Base-by-base conservation (phyloP, 2,113 vertebrate species). In the Mionectes macconnelli region DNA sequence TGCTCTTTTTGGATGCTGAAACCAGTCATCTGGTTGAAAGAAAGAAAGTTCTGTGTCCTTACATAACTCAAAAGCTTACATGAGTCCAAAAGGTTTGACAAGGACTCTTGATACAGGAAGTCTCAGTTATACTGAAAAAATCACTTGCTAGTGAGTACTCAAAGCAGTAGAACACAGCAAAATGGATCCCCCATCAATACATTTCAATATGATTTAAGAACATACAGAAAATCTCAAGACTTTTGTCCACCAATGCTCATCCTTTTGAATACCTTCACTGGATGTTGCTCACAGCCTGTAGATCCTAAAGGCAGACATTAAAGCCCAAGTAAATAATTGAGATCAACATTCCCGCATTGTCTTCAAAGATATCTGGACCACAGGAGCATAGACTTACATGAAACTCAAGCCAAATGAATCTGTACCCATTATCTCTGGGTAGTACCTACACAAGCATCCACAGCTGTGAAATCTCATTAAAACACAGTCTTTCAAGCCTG, bases 161-260 rank as follows among this genome's bases (percentile, higher is more conserved):
- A 1, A 53, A 18, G 22, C 35, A 60, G 31, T 8, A 75, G 14
- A 78, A 62, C 37, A 62, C 5, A 67, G 9, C 9, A 45, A 55
- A 89, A 93, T 47, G 14, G 33, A 80, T 53, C 7, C 0, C 2
- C 2, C 5, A 20, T 47, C 22, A 86, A 39, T 64, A 68, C 19
- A 3, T n/a, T 84, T 63, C 20, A 75, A 19, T 67, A 49, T 12
- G 9, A 82, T 37, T 75, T 72, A 72, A 81, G 13, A 77, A 44
- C 12, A 72, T 13, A 28, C 1, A 75, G 35, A 72, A 76, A 59
- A 12, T 0, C 20, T 37, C 9, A 6, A 37, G 8, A 14, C 6
- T 84, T 67, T 22, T 6, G n/a, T n/a, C n/a, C 17, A 52, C 2
- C 1, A 1, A 39, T 25, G 13, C 4, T 52, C 0, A 9, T 23